phyloP scores from a whole-genome alignment of 2,888 invertebrate genomes.

The Calliphora vomitoria region DNA sequence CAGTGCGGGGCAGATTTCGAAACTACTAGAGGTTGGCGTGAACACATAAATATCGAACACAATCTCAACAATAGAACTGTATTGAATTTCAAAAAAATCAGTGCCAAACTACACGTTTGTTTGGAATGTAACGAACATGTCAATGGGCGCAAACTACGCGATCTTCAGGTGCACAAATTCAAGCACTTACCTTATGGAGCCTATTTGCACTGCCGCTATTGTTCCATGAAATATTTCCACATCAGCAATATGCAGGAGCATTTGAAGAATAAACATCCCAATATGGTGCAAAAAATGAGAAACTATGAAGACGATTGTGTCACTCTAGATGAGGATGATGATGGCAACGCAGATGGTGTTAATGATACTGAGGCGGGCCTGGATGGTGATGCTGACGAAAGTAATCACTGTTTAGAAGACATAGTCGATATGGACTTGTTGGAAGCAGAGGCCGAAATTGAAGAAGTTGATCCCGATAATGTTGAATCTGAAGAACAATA shows the following conservation, averaged over 20 bases:
- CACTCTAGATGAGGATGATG: slow-evolving; percentile 62
- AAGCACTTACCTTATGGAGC: slow-evolving; percentile 80
- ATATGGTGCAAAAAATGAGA: slow-evolving; percentile 71
- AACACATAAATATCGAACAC: slow-evolving; percentile 80
- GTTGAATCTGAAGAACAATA: slow-evolving; percentile 75
- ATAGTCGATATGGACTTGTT: slow-evolving; percentile 64
- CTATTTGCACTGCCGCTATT: slow-evolving; percentile 79
- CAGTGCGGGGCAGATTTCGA: slow-evolving; percentile 80
- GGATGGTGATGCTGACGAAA: slow-evolving; percentile 45
- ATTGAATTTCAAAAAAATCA: slow-evolving; percentile 78
- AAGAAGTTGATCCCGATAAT: slow-evolving; percentile 71
- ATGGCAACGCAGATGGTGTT: slow-evolving; percentile 40
- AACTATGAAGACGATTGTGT: slow-evolving; percentile 55
- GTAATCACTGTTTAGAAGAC: slow-evolving; percentile 54
- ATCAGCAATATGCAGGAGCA: slow-evolving; percentile 80
- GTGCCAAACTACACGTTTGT: slow-evolving; percentile 77
- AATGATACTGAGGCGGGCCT: slow-evolving; percentile 36
- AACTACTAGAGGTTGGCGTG: slow-evolving; percentile 79
- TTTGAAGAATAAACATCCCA: slow-evolving; percentile 78
- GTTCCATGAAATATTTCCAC: slow-evolving; percentile 76
- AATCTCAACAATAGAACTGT: slow-evolving; percentile 77
- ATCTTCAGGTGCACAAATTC: slow-evolving; percentile 80
- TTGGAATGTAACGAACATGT: slow-evolving; percentile 79
- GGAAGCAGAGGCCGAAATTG: slow-evolving; percentile 71
- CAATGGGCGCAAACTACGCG: slow-evolving; percentile 78